Conservation (phyloP, 92 coral and sea anemone species). For the Hydrozoanthus gracilis region DNA sequence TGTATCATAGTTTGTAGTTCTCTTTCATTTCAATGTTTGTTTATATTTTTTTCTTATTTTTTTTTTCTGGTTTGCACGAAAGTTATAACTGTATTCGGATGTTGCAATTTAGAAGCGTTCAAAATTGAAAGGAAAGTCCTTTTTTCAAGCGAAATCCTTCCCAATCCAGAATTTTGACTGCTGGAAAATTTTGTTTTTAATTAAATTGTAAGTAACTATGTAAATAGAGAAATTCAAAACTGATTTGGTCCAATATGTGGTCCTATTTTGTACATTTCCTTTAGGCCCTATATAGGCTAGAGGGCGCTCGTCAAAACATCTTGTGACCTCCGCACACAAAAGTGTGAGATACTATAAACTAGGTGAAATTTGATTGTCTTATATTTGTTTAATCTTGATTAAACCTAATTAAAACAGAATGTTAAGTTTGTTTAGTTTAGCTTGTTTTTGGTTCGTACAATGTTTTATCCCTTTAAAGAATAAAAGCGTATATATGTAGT, state of each 20-base stretch:
- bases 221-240: neutral
- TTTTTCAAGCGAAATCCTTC: too few species aligned
- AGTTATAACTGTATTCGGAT: too few species aligned
- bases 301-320: neutral
- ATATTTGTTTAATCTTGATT: neutral
- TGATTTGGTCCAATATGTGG: neutral
- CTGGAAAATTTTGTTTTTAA: too few species aligned
- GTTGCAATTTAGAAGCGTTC: too few species aligned
- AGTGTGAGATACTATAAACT: neutral
- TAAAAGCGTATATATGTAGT: neutral
- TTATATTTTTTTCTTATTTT: too few species aligned
- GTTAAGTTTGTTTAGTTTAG: neutral
- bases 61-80: too few species aligned
- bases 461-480: neutral
- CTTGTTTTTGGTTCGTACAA: neutral
- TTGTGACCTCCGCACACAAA: neutral
- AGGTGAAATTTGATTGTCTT: neutral
- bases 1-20: too few species aligned
- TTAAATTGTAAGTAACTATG: neutral
- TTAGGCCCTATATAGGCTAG: neutral
- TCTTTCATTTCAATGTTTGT: too few species aligned
- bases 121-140: too few species aligned
- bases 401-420: neutral
- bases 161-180: too few species aligned
- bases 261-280: neutral